These are phyloP conservation scores for Aleadryas rufinucha DNA, from an alignment of 2,113 vertebrate species.

Conservation along the genomic window DNA sequence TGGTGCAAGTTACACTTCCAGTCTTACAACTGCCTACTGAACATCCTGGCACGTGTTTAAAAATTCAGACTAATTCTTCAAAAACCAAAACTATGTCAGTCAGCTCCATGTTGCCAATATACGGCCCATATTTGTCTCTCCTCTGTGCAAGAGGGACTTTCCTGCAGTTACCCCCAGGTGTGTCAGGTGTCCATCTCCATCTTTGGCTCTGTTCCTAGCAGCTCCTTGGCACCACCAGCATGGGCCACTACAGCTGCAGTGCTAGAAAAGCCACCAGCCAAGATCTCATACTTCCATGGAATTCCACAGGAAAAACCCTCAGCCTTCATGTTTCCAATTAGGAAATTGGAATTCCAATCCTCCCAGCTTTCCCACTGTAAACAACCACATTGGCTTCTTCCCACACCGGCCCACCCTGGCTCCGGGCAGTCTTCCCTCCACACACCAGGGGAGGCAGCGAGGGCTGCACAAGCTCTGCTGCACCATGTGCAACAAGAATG, in stretches of 20 bases:
- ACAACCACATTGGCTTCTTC: not conserved
- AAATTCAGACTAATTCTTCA: not conserved
- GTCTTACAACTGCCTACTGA: not conserved
- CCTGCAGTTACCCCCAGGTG: not conserved
- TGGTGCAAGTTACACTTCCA: not conserved
- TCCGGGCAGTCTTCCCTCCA: not conserved
- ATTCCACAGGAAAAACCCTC: not conserved
- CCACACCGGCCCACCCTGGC: accelerated
- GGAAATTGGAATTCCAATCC: not conserved
- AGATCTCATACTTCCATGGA: not conserved
- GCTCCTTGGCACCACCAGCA: not conserved
- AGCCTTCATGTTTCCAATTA: not conserved
- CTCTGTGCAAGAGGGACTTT: not conserved
- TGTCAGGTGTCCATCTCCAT: not conserved
- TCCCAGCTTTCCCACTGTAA: not conserved
- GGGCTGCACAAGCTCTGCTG: not conserved
- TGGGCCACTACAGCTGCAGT: not conserved
- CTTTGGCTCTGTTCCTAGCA: not conserved
- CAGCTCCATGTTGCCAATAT: not conserved
- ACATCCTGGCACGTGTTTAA: not conserved
- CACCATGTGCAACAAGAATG: accelerated
- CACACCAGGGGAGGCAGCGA: accelerated
- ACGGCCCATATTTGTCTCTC: not conserved
- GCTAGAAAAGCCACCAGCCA: not conserved
- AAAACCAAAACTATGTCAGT: not conserved